Conservation (phyloP, 92 coral and sea anemone genomes). For the Umimayanthus kanabou region DNA sequence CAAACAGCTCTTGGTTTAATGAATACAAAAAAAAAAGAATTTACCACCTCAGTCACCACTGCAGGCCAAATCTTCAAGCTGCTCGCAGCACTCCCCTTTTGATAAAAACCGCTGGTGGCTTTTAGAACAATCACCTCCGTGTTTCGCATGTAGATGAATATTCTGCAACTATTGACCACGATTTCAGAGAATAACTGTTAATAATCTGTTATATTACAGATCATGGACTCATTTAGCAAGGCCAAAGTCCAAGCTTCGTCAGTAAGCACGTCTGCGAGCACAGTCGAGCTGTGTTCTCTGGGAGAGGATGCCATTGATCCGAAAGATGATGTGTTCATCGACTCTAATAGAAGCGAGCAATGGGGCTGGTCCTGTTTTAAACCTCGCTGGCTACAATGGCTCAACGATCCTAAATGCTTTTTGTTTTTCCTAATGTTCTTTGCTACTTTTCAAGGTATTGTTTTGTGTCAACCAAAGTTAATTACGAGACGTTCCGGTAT, state of each 20-base stretch:
- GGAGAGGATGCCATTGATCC: neutral
- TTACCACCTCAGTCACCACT: too few species aligned
- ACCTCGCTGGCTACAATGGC: conserved; percentile 61
- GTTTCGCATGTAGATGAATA: too few species aligned
- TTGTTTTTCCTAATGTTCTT: conserved; percentile 66
- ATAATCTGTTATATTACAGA: neutral
- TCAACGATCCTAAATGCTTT: conserved; percentile 68
- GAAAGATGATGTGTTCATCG: neutral
- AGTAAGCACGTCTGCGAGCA: neutral
- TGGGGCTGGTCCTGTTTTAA: conserved; percentile 75
- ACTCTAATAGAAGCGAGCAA: neutral
- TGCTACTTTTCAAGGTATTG: conserved; percentile 68
- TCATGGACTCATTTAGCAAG: neutral
- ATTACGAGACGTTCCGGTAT: too few species aligned
- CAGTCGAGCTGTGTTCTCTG: conserved; percentile 12
- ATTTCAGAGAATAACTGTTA: neutral
- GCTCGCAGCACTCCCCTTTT: too few species aligned
- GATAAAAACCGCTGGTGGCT: too few species aligned
- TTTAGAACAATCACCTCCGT: too few species aligned
- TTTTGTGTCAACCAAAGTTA: neutral
- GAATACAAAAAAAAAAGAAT: too few species aligned
- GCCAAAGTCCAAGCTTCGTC: neutral
- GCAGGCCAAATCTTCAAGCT: too few species aligned
- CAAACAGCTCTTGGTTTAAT: too few species aligned
- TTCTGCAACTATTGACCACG: neutral